Base-by-base conservation (phyloP, 1,140 invertebrate genomes). In the Nebria ingens region DNA sequence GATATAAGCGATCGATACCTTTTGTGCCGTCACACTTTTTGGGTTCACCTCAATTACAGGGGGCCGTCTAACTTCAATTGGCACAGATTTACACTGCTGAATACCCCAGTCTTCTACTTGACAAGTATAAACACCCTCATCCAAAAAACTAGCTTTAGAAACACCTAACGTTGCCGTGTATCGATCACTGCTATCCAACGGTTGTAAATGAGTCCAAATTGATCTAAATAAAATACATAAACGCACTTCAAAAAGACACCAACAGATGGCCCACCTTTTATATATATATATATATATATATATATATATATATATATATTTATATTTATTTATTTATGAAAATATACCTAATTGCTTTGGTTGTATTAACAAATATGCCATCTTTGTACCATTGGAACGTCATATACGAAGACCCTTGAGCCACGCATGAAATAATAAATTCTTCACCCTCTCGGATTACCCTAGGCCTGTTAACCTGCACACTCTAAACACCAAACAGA, bases 311-410 rank as follows among this genome's bases (percentile, higher is more conserved):
- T n/a, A n/a, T n/a, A n/a, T n/a, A n/a, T n/a, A n/a, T n/a, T n/a
- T n/a, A n/a, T n/a, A n/a, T n/a, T n/a, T n/a, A n/a, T n/a, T n/a
- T n/a, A n/a, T n/a, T n/a, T n/a, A n/a, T n/a, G n/a, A n/a, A n/a
- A n/a, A n/a, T n/a, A n/a, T 73, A 87, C 85, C 85, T 85, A 29
- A 74, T 80, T 19, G 84, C 79, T 62, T 79, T 80, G 55, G 80
- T 81, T 58, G 79, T 81, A 66, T 89, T 89, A 54, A 89, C 80
- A 56, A 79, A 76, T 52, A 84, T 77, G 1, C 82, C 81, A 65
- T 91, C 86, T 67, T 89, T 91, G 73, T 82, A 88, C 87, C 87
- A 91, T 23, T 79, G 77, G 65, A 89, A 89, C 23, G 76, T 77
- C 63, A 86, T 84, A 29, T 78, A 74, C 1, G 83, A 78, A 54